Evolutionary conservation across 2,888 invertebrate species (phyloP).

Genomic region (Standfussiana lucernea): DNA sequence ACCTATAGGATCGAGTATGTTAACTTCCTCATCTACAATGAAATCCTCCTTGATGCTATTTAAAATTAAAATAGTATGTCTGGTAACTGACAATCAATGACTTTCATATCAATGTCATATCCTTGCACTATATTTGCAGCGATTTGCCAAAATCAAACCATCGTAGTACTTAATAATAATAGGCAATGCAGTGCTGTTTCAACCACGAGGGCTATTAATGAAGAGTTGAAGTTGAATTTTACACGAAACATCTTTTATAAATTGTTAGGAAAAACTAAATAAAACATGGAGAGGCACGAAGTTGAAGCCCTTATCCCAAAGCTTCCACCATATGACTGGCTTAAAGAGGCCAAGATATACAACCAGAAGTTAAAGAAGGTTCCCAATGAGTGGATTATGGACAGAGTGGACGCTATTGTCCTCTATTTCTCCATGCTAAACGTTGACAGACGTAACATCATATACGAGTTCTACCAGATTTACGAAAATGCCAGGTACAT

Average conservation of each 20-base stretch:
- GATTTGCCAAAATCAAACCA: not conserved
- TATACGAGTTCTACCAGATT: constrained; percentile 81
- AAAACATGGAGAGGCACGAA: not conserved
- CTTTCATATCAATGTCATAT: not conserved
- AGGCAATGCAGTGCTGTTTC: not conserved
- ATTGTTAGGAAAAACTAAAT: not conserved
- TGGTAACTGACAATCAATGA: constrained; percentile 6
- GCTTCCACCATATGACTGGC: constrained; percentile 75
- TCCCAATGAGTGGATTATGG: constrained; percentile 75
- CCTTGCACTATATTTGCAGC: not conserved
- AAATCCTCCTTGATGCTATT: not conserved
- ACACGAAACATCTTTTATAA: not conserved
- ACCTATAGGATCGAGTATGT: not conserved
- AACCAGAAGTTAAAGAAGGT: constrained; percentile 76
- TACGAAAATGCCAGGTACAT: constrained; percentile 81
- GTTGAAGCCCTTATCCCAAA: not conserved
- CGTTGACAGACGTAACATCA: constrained; percentile 77
- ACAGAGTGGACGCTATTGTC: constrained; percentile 78
- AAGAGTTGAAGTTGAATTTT: not conserved
- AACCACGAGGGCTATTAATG: not conserved
- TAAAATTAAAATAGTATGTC: not conserved
- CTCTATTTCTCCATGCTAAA: constrained; percentile 80
- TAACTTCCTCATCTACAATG: not conserved
- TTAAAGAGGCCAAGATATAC: constrained; percentile 75
- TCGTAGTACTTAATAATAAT: not conserved